Conservation (phyloP, 2,113 vertebrate species). For the Theropithecus gelada region DNA sequence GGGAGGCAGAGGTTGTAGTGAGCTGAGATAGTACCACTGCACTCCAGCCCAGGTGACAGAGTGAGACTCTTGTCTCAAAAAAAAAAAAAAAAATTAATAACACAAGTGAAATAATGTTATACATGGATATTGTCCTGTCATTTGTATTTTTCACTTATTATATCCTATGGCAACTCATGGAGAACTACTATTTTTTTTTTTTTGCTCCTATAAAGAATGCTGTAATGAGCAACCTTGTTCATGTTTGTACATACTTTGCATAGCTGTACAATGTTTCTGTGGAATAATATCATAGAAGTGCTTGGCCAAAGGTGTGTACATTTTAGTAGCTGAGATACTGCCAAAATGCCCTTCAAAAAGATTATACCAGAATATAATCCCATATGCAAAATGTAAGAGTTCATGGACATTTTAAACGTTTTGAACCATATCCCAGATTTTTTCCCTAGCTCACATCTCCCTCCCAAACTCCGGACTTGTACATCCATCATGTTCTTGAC, state of each 20-base stretch:
- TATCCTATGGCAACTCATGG: neutral
- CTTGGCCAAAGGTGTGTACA: neutral
- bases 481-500: neutral
- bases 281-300: neutral
- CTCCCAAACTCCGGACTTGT: neutral
- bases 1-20: neutral
- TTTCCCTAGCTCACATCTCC: neutral
- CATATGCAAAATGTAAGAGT: neutral
- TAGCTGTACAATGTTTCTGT: neutral
- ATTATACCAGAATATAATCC: neutral
- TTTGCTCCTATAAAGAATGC: neutral
- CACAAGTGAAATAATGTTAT: neutral
- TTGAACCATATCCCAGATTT: neutral
- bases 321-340: neutral
- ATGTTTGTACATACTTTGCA: neutral
- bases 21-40: neutral
- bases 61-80: neutral
- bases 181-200: neutral
- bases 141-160: neutral
- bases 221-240: neutral
- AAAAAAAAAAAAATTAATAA: neutral
- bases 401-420: neutral
- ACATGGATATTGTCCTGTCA: neutral
- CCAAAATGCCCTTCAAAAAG: neutral
- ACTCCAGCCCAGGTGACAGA: neutral